Base-by-base conservation (phyloP, 1,140 invertebrate genomes). In the Lepidurus arcticus region DNA sequence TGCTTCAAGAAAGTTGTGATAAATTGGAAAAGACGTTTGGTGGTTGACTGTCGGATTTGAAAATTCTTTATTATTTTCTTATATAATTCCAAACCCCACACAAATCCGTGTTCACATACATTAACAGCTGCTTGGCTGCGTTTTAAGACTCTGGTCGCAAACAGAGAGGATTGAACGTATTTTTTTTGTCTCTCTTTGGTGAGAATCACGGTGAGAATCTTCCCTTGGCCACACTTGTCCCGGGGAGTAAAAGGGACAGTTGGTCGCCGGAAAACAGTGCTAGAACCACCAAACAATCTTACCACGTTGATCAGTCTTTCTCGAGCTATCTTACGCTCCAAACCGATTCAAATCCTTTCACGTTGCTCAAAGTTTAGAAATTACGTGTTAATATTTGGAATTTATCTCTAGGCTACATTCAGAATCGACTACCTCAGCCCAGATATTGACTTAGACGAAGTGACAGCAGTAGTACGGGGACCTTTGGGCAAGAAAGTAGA, bases 401-500 rank as follows among this genome's bases (percentile, higher is more conserved):
- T 78, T 44, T 44, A 82, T 80, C 81, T 81, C 81, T 87, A 96
- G 94, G 92, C 91, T 7, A 90, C 91, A 81, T 95, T 95, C 82
- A 91, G 90, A 85, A 87, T 95, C 73, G 91, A 93, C 79, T 90
- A 93, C 77, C 83, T 93, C 81, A 89, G 82, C 85, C 77, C 92
- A 78, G 90, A 94, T 74, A 88, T 95, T 42, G 91, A 93, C 74
- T 86, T 91, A 16, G 90, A 91, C 21, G 91, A 94, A 78, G 89
- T 98, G 24, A 90, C 90, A 47, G 91, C 92, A 2, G 92, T 94
- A 81, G 90, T 98, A n/a, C 89, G 92, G 44, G 94, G 94, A 81
- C 91, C 93, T 8, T 90, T 89, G 80, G 91, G 90, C 81, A 82
- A 85, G 74, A 9, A 13, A 65, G 82, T 88, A 2, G 87, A 89